Evolutionary conservation across 2,797 vertebrate genomes (phyloP), one percentile per base, ranked within the genome.

Genomic region (Synanceia verrucosa): DNA sequence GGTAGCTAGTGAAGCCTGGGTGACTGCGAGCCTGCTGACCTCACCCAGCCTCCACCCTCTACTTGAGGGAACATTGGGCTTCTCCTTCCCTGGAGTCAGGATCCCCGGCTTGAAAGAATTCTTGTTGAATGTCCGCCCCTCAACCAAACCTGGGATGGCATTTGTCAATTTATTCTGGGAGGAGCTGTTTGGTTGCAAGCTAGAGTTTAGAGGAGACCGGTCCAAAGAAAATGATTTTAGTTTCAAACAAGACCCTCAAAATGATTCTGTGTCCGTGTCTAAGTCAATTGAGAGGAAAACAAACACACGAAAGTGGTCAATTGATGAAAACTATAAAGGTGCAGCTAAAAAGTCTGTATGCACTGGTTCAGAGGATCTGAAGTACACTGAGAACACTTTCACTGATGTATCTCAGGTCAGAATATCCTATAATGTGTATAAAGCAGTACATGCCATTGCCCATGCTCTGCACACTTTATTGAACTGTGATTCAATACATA

Each of bases 1-100:
- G 94, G 86, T 95, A 29, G 94, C 90, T 6, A 95, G 94, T 77
- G 93, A 94, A 81, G 85, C 94, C 10, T 95, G 95, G 94, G 84
- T 94, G 48, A 92, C 93, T 0, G 92, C 93, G 19, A 63, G 68
- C 78, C 31, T 91, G 9, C 67, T 91, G 47, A 81, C 90, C 4
- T 92, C 91, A 53, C 63, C 83, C 10, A 53, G 41, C 10, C 91
- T 90, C 51, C 84, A 87, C 5, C 13, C 18, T 62, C 80, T 82
- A 76, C 79, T 89, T 62, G 86, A 76, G 88, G 95, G 89, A 48
- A 93, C 94, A 0, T 52, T 94, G 29, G 94, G 94, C 8, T 93
- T 95, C 76, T 82, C 94, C 31, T 93, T 94, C 50, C 91, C 92
- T 19, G 92, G 89, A 9, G 90, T 93, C 90, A 58, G 76, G 79